phyloP scores from a whole-genome alignment of 1,140 invertebrate genomes.

The Cylas formicarius region DNA sequence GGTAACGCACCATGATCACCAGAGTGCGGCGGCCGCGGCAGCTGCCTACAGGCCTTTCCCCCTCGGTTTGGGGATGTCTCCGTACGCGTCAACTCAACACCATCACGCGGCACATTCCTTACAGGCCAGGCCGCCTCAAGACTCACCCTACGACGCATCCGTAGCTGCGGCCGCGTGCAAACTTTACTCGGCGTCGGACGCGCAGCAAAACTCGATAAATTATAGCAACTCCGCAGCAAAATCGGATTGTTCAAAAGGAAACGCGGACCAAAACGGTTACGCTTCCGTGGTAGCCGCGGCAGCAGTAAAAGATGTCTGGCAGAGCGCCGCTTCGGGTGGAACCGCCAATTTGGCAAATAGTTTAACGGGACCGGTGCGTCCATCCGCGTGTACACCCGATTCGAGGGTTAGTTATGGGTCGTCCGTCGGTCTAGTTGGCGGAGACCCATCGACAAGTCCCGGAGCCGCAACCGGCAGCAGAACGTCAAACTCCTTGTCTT shows the following conservation, averaged over 20 bases:
- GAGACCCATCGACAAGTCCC: conserved; percentile 67
- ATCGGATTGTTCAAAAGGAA: conserved; percentile 43
- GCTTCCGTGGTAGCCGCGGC: conserved; percentile 56
- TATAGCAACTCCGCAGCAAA: conserved; percentile 49
- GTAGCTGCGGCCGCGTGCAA: conserved; percentile 76
- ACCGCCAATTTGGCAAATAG: conserved; percentile 52
- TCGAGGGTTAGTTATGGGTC: conserved; percentile 60
- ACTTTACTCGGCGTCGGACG: conserved; percentile 63
- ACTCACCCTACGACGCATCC: conserved; percentile 82
- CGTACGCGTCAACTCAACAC: conserved; percentile 65
- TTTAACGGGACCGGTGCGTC: conserved; percentile 56
- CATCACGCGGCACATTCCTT: conserved; percentile 75
- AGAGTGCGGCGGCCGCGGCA: conserved; percentile 54
- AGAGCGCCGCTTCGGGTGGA: conserved; percentile 51
- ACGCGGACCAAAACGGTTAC: conserved; percentile 58
- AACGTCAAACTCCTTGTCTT: conserved; percentile 53
- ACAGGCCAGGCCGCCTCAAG: conserved; percentile 71
- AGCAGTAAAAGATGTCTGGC: conserved; percentile 61
- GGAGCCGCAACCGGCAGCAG: conserved; percentile 52
- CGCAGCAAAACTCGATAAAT: conserved; percentile 52
- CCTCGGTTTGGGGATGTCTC: conserved; percentile 74
- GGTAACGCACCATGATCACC: conserved; percentile 60
- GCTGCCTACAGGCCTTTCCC: conserved; percentile 74
- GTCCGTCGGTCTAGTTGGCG: conserved; percentile 55
- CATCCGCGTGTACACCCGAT: conserved; percentile 80